Evolutionary conservation across 30 jellyfish, hydroid and myxozoan species (phyloP).

Genomic region (Cassiopea andromeda): DNA sequence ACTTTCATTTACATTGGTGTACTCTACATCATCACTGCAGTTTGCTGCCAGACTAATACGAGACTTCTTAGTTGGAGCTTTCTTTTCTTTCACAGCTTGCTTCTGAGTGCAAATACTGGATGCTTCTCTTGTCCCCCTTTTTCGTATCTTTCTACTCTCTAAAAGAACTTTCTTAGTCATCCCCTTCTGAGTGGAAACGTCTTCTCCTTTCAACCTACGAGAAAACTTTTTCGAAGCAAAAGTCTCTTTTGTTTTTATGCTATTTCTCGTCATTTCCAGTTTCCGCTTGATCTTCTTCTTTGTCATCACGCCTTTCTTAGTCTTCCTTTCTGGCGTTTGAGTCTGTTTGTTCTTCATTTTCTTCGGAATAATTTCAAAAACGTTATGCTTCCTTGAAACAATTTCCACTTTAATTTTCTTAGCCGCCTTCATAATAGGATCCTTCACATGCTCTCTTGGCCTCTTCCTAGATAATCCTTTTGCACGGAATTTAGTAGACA

Average conservation of each 20-base stretch:
- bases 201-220: constrained; percentile 21
- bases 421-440: constrained; percentile 16
- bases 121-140: constrained; percentile 1
- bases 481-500: not conserved
- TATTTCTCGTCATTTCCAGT: not conserved
- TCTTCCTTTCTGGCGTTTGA: constrained; percentile 61
- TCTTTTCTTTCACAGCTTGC: not conserved
- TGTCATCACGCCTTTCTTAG: constrained; percentile 3
- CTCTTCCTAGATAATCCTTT: constrained; percentile 25
- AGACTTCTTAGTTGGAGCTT: not conserved
- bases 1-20: not conserved
- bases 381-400: constrained; percentile 32
- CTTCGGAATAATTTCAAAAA: constrained; percentile 45
- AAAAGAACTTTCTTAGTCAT: not conserved
- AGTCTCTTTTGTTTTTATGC: constrained; percentile 36
- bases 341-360: constrained; percentile 66
- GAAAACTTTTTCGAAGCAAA: constrained; percentile 49
- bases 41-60: not conserved
- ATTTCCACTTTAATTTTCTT: constrained; percentile 53
- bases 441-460: constrained; percentile 20
- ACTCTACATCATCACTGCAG: not conserved
- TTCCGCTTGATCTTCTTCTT: constrained; percentile 18
- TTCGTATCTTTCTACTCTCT: not conserved
- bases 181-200: not conserved
- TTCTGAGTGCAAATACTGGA: not conserved